phyloP scores from a whole-genome alignment of 1,140 invertebrate species.

The Cecropterus lyciades region DNA sequence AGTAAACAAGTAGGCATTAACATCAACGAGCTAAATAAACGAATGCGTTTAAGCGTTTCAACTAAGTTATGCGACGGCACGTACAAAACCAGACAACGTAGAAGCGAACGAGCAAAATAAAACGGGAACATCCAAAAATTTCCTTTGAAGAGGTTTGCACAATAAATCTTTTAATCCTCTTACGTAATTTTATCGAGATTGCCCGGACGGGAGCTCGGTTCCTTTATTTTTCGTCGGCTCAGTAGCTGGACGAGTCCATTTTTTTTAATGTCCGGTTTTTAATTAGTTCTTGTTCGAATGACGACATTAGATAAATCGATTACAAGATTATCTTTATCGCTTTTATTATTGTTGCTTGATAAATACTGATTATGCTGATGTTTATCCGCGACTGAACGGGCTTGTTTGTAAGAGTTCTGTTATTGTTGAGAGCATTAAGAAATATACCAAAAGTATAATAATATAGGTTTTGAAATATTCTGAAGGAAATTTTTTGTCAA shows the following conservation, averaged over 20 bases:
- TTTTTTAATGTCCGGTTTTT: conserved; percentile 49
- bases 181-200: conserved; percentile 81
- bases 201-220: conserved; percentile 51
- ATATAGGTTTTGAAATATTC: no score
- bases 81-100: conserved; percentile 58
- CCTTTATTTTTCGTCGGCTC: conserved; percentile 52
- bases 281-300: conserved; percentile 49
- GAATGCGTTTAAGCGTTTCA: conserved; percentile 57
- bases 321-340: conserved; percentile 35
- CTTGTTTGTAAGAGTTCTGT: conserved; percentile 12
- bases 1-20: conserved; percentile 57
- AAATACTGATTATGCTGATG: conserved; percentile 23
- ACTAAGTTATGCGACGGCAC: conserved; percentile 76
- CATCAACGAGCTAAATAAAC: conserved; percentile 64
- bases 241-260: conserved; percentile 43
- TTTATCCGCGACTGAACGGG: conserved; percentile 4
- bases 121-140: conserved; percentile 72
- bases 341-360: conserved; percentile 25
- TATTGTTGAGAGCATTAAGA: conserved; percentile 2
- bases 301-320: conserved; percentile 43
- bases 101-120: conserved; percentile 71
- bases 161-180: conserved; percentile 81
- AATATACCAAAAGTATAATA: neutral
- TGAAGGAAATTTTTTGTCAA: neutral
- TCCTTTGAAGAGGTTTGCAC: conserved; percentile 76